Evolutionary conservation across 2,888 invertebrate species (phyloP), one percentile per base, ranked within the genome.

Genomic region (Drosophila borealis): DNA sequence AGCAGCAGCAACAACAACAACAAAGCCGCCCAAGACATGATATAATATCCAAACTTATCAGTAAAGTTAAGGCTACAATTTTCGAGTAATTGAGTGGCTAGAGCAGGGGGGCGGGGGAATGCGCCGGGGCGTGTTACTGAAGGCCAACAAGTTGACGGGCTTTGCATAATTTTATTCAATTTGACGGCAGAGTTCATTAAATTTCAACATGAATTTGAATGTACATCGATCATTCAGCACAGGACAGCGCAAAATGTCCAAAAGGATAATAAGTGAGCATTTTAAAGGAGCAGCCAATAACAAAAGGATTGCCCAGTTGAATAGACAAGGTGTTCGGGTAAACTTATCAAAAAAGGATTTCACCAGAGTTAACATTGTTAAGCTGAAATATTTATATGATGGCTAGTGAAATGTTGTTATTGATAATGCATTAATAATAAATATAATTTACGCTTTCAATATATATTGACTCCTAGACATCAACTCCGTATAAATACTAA

Each of bases 131-230:
- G 11, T 4, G 25, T 39, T 37, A 33, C n/a, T 5, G 45, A 25
- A 33, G 68, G 68, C 57, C 68, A 68, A 68, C 69, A 68, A 69
- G 53, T 69, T 69, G 69, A 69, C 59, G 59, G 69, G 45, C 44
- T 54, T 69, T 69, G 69, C 69, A 68, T 69, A 29, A 69, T 69
- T 68, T 69, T 48, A 68, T 68, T 68, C 48, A 68, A 68, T 68
- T 68, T 68, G 44, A 42, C 41, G 44, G 59, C 42, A 21, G 17
- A 68, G 51, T 68, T 68, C 48, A 68, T 68, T 68, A 68, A 68
- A 68, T 68, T 57, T 68, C 46, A 48, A 68, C 68, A 57, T 29
- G 59, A 57, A 59, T 68, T 68, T 68, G 9, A 37, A 42, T 37
- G 45, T 37, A 49, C 69, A 69, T 69, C 69, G 69, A 68, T 69